These are phyloP conservation scores for Danaus chrysippus DNA, from an alignment of 2,888 invertebrate species.

Conservation along the genomic window DNA sequence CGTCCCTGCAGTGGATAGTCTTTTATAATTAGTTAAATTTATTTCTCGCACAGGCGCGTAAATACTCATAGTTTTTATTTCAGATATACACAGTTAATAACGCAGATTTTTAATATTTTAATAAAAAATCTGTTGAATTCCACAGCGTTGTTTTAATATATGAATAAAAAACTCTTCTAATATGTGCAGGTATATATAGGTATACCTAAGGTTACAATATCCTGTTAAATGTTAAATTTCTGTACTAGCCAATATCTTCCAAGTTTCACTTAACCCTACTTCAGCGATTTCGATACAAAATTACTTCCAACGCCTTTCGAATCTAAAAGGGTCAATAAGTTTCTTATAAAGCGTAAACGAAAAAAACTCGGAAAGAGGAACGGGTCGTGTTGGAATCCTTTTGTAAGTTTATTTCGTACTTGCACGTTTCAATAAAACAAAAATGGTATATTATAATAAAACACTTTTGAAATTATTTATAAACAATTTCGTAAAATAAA, in stretches of 20 bases:
- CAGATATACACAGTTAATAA: too few relatives aligned
- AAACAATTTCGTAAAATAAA: background rate
- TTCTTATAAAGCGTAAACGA: conserved; percentile 35
- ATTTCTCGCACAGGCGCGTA: too few relatives aligned
- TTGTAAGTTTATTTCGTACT: conserved; percentile 16
- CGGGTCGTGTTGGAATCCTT: conserved; percentile 19
- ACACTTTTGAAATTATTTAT: background rate
- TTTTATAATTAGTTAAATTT: too few relatives aligned
- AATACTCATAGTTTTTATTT: too few relatives aligned
- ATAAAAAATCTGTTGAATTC: background rate
- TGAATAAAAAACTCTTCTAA: background rate
- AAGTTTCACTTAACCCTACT: conserved; percentile 37
- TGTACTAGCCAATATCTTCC: conserved; percentile 33
- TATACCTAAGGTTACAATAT: background rate
- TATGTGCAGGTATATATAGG: too few relatives aligned
- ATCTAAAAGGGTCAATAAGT: conserved; percentile 45
- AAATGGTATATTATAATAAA: background rate
- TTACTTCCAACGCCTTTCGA: conserved; percentile 41
- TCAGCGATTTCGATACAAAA: conserved; percentile 42
- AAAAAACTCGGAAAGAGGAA: conserved; percentile 26
- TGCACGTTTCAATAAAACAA: conserved; percentile 13
- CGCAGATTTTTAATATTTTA: too few relatives aligned
- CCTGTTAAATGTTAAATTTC: conserved; percentile 34
- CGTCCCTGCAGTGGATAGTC: too few relatives aligned
- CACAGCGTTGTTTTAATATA: background rate